Base-by-base conservation (phyloP, 1,140 invertebrate species). In the Dufourea novaeangliae region DNA sequence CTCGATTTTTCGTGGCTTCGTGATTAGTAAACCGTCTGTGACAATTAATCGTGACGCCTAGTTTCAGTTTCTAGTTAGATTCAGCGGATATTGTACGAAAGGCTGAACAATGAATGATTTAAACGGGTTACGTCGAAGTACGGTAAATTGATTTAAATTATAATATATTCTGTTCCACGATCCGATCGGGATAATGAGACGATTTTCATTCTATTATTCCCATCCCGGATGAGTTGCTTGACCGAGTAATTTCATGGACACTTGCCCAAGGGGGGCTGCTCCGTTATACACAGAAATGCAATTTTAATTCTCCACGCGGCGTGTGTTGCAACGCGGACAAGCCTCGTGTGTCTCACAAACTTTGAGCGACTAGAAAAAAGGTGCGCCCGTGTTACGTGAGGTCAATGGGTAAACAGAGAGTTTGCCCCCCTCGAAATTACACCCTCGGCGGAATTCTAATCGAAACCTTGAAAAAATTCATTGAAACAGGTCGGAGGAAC, bases 181-280 rank as follows among this genome's bases (percentile, higher is more conserved):
- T 46, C 64, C 54, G 73, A 57, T 59, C 20, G 39, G 50, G 56
- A 67, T 67, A 75, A 75, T 32, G 29, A 59, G 69, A 76, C 41
- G 7, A 76, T 76, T 78, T 62, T 52, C 54, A 64, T 73, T 74
- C 52, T 73, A 66, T 82, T 74, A 32, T 77, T 67, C 62, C n/a
- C 52, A 70, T 52, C 66, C 56, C 61, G 78, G 73, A 78, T 80
- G 70, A 80, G 73, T 84, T 83, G n/a, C 80, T 64, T 76, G 63
- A 77, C 81, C 63, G 73, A 46, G 32, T 80, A 83, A 85, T 83
- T 83, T 84, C 82, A 85, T 80, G 78, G 78, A 77, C 74, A 80
- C 83, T 85, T 85, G 70, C n/a, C 79, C 61, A 81, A n/a, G n/a
- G 52, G 6, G 25, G 59, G 27, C 39, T 78, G 52, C 17, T n/a